Conservation (phyloP, 2,797 vertebrate genomes). For the Moxostoma hubbsi region DNA sequence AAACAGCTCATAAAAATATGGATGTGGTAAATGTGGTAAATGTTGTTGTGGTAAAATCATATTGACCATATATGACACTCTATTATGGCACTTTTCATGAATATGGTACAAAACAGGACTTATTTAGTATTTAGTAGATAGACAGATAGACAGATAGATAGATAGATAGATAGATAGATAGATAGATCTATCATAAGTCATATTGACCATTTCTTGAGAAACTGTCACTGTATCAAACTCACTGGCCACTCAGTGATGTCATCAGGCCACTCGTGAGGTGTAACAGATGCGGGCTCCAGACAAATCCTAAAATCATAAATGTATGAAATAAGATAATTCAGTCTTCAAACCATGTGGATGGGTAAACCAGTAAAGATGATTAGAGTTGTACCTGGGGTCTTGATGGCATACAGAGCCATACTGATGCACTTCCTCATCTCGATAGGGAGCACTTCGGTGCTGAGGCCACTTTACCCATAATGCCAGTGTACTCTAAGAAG, state of each 20-base stretch:
- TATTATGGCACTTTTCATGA: no score
- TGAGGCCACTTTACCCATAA: slow-evolving; percentile 96
- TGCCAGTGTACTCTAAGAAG: slow-evolving; percentile 86
- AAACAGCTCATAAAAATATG: neutral
- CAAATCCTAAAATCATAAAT: slow-evolving; percentile 81
- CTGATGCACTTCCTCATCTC: slow-evolving; percentile 79
- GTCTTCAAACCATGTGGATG: neutral
- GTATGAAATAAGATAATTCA: neutral
- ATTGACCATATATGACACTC: neutral
- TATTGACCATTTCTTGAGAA: neutral
- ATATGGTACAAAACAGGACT: no score
- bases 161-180: no score
- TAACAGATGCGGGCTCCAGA: slow-evolving; percentile 92
- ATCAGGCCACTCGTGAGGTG: slow-evolving; percentile 95
- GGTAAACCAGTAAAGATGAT: slow-evolving; percentile 4
- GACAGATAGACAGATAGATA: no score
- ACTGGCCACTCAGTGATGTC: slow-evolving; percentile 99
- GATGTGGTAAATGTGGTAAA: no score
- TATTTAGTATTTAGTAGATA: no score
- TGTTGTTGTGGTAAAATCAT: neutral
- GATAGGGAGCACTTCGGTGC: slow-evolving; percentile 82
- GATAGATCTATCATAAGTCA: no score
- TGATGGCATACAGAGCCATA: slow-evolving; percentile 96
- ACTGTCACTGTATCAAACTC: slow-evolving; percentile 63
- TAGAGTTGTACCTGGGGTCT: slow-evolving; percentile 89